phyloP scores from a whole-genome alignment of 2,113 vertebrate species.

The Crotophaga sulcirostris region DNA sequence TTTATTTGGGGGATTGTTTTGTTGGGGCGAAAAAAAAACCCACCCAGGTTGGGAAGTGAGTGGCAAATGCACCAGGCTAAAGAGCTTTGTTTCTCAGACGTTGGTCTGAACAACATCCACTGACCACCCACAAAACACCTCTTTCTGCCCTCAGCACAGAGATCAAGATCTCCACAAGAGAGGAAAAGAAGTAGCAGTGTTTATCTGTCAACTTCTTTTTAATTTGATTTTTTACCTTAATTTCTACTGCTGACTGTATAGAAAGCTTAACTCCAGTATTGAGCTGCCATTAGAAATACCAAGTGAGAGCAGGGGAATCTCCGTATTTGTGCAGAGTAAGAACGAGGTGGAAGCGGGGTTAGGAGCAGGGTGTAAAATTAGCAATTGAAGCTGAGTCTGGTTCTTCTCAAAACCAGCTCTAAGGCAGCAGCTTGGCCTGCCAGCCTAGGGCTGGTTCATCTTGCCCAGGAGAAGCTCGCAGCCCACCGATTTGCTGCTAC shows the following conservation, averaged over 20 bases:
- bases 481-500: background rate
- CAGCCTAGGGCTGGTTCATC: background rate
- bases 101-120: background rate
- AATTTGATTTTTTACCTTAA: background rate
- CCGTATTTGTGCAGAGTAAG: background rate
- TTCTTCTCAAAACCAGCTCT: background rate
- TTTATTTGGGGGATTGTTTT: background rate
- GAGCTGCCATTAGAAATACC: background rate
- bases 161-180: background rate
- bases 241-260: background rate
- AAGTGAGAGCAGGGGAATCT: background rate
- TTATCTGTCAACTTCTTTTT: background rate
- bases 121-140: background rate
- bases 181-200: background rate
- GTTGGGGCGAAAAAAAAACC: background rate
- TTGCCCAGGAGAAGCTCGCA: background rate
- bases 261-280: background rate
- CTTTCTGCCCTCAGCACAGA: background rate
- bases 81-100: background rate
- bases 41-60: background rate
- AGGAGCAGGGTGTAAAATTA: background rate
- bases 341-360: background rate
- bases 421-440: background rate
- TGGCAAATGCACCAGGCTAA: background rate
- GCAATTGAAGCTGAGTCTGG: background rate